phyloP scores from a whole-genome alignment of 2,797 vertebrate genomes.

The Gastrophryne carolinensis region DNA sequence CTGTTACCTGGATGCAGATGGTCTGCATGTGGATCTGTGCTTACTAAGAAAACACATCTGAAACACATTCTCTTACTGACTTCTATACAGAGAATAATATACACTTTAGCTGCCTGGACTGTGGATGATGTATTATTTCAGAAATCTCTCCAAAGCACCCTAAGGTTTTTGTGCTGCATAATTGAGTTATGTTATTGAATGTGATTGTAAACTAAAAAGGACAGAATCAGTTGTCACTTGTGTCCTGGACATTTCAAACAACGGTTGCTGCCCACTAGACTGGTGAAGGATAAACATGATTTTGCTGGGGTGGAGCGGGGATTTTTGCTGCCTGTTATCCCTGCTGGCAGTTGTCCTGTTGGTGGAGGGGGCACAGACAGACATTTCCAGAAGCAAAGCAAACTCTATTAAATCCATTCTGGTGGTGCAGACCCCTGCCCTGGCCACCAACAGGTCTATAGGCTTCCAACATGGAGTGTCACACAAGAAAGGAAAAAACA shows the following conservation, averaged over 20 bases:
- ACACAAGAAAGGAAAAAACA: slow-evolving; percentile 82
- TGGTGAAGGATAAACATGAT: slow-evolving; percentile 75
- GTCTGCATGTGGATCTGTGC: not conserved
- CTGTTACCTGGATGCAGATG: not conserved
- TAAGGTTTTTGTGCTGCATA: slow-evolving; percentile 4
- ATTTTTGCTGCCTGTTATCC: slow-evolving; percentile 75
- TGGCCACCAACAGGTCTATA: slow-evolving; percentile 78
- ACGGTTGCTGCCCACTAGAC: too few species aligned
- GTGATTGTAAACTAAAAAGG: slow-evolving; percentile 18
- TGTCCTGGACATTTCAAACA: slow-evolving; percentile 9
- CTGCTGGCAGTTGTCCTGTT: slow-evolving; percentile 81
- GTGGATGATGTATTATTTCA: not conserved
- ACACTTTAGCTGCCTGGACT: not conserved
- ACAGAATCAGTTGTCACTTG: not conserved
- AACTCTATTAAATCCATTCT: slow-evolving; percentile 92
- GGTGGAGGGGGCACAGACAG: slow-evolving; percentile 81
- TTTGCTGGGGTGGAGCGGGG: slow-evolving; percentile 63
- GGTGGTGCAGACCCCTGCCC: slow-evolving; percentile 77
- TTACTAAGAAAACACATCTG: not conserved
- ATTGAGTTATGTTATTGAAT: slow-evolving; percentile 19
- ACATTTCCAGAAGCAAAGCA: slow-evolving; percentile 79
- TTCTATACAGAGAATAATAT: not conserved
- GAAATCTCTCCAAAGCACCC: not conserved
- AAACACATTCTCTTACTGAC: not conserved
- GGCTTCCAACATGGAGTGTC: slow-evolving; percentile 68